A percentile compares a stretch with the other conserved stretches of the same genome.
These are phyloP conservation scores for Drosophila nannoptera DNA, from an alignment of 1,140 invertebrate genomes.

Conservation along the genomic window DNA sequence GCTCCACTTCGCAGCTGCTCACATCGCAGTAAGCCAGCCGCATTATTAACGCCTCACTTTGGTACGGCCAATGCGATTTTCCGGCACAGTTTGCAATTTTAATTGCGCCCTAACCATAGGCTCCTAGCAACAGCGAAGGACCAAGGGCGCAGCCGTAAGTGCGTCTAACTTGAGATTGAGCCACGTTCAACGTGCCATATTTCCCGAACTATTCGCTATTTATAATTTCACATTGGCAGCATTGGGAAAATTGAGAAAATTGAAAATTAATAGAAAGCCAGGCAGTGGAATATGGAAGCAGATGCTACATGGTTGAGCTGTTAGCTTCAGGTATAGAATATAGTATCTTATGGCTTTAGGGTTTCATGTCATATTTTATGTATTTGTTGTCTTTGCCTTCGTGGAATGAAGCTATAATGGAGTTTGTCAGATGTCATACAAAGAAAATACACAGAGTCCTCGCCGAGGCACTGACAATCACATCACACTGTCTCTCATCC, in stretches of 20 bases:
- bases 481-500: slow-evolving; percentile 2
- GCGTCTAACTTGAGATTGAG: no score
- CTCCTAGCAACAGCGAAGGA: slow-evolving; percentile 44
- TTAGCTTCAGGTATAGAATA: no score
- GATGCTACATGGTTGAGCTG: no score
- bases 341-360: not conserved
- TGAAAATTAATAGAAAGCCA: no score
- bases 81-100: slow-evolving; percentile 65
- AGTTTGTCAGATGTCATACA: slow-evolving; percentile 39
- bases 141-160: slow-evolving; percentile 36
- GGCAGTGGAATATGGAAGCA: no score
- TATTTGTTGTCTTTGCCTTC: not conserved
- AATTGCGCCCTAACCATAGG: slow-evolving; percentile 56
- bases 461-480: slow-evolving; percentile 24
- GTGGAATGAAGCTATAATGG: slow-evolving; percentile 8
- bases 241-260: no score
- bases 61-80: slow-evolving; percentile 62
- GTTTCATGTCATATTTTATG: slow-evolving; percentile 5
- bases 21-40: slow-evolving; percentile 41
- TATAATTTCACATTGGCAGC: no score
- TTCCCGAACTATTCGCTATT: no score
- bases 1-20: slow-evolving; percentile 25
- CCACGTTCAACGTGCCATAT: no score
- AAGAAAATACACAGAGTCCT: slow-evolving; percentile 24
- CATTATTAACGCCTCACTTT: slow-evolving; percentile 56